Evolutionary conservation across 2,797 vertebrate species (phyloP).

Genomic region (Acridotheres tristis): DNA sequence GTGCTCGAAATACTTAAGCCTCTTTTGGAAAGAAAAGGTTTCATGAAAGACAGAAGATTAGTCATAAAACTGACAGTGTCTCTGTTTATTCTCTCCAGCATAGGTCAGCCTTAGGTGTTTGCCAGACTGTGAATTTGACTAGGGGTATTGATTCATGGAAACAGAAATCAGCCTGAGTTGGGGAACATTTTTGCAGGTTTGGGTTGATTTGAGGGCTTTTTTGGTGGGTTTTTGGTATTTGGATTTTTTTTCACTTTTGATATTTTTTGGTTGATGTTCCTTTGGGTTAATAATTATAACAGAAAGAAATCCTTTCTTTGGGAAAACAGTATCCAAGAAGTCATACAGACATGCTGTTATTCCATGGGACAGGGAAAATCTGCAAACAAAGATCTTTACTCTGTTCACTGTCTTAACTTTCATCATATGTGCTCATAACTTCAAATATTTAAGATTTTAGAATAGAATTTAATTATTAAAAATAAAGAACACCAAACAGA

Average conservation of each 20-base stretch:
- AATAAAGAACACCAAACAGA: not conserved
- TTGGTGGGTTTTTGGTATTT: too few species aligned
- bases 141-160: not conserved
- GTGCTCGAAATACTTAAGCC: not conserved
- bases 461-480: not conserved
- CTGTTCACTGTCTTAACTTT: not conserved
- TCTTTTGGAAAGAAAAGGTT: slow-evolving; percentile 26
- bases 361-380: not conserved
- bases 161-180: not conserved
- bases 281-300: not conserved
- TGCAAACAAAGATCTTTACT: not conserved
- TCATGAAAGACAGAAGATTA: slow-evolving; percentile 25
- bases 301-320: not conserved
- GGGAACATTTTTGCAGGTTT: not conserved
- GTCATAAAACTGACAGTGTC: not conserved
- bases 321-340: not conserved
- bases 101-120: not conserved
- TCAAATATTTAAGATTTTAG: slow-evolving; percentile 3
- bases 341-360: not conserved
- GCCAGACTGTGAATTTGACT: not conserved
- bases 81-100: not conserved
- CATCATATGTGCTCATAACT: not conserved
- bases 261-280: not conserved
- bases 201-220: too few species aligned
- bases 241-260: not conserved